These are phyloP conservation scores for Drosophila colorata DNA, from an alignment of 2,888 invertebrate species.

Conservation along the genomic window DNA sequence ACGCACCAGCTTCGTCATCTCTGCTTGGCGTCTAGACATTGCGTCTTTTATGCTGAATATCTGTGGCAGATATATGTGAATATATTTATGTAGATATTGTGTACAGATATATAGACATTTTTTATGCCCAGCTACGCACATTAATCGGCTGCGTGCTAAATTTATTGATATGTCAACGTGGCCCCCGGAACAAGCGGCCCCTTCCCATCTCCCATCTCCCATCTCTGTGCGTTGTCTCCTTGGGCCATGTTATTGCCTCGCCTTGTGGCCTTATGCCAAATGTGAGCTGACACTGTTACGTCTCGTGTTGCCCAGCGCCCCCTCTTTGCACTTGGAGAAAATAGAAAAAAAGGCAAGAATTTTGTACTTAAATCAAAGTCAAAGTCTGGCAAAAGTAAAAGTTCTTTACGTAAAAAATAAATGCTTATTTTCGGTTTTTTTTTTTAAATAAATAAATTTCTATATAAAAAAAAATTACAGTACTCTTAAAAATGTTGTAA, in stretches of 20 bases:
- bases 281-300: slow-evolving; percentile 36
- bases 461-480: too few relatives aligned
- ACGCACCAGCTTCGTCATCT: slow-evolving; percentile 16
- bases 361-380: too few relatives aligned
- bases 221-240: slow-evolving; percentile 10
- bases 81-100: not conserved
- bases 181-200: not conserved
- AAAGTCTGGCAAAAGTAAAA: not conserved
- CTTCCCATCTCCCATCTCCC: not conserved
- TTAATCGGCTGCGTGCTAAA: slow-evolving; percentile 73
- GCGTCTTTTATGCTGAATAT: slow-evolving; percentile 10
- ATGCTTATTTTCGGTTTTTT: not conserved
- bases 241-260: slow-evolving; percentile 20
- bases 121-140: slow-evolving; percentile 53
- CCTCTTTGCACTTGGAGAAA: not conserved
- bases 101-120: not conserved
- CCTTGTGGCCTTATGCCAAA: slow-evolving; percentile 44
- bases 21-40: slow-evolving; percentile 37
- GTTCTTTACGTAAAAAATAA: too few relatives aligned
- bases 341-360: not conserved
- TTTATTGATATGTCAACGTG: slow-evolving; percentile 68
- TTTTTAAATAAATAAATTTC: too few relatives aligned
- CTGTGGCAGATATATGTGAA: not conserved
- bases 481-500: not conserved
- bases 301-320: not conserved